Evolutionary conservation across 2,797 vertebrate genomes (phyloP).

Genomic region (Karalla daura): DNA sequence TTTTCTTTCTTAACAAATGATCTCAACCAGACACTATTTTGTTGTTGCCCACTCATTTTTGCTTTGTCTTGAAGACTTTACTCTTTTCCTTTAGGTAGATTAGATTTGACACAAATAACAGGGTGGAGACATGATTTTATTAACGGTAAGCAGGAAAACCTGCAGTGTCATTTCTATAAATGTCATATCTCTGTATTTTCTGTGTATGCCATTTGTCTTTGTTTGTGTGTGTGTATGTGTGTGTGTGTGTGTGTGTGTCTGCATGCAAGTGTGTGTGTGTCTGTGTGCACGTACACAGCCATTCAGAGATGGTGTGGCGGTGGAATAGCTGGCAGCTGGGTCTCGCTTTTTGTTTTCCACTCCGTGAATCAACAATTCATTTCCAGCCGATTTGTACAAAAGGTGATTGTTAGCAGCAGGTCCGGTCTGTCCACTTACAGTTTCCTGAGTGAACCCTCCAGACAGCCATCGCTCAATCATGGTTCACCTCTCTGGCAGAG

Average conservation of each 20-base stretch:
- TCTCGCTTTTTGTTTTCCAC: slow-evolving; percentile 32
- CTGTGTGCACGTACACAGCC: neutral
- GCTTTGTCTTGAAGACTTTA: slow-evolving; percentile 8
- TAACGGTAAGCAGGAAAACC: slow-evolving; percentile 31
- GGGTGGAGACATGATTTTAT: slow-evolving; percentile 22
- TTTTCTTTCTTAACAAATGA: neutral
- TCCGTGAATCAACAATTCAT: slow-evolving; percentile 72
- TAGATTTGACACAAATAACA: slow-evolving; percentile 10
- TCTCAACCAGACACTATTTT: neutral
- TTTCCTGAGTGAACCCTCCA: slow-evolving; percentile 77
- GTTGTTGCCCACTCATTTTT: slow-evolving; percentile 2
- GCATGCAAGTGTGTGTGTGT: no score
- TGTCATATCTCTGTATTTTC: no score
- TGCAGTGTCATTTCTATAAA: no score
- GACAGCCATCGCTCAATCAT: slow-evolving; percentile 79
- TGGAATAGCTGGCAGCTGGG: slow-evolving; percentile 44
- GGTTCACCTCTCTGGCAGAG: slow-evolving; percentile 77
- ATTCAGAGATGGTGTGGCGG: neutral
- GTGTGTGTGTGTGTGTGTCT: neutral
- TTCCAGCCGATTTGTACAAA: slow-evolving; percentile 73
- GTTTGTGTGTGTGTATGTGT: no score
- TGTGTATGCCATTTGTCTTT: no score
- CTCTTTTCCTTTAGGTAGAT: slow-evolving; percentile 26
- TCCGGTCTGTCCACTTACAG: slow-evolving; percentile 72
- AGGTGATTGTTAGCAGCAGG: slow-evolving; percentile 74